These are phyloP conservation scores for Cercopithecus neglectus DNA, from an alignment of 2,797 vertebrate genomes.

Conservation along the genomic window DNA sequence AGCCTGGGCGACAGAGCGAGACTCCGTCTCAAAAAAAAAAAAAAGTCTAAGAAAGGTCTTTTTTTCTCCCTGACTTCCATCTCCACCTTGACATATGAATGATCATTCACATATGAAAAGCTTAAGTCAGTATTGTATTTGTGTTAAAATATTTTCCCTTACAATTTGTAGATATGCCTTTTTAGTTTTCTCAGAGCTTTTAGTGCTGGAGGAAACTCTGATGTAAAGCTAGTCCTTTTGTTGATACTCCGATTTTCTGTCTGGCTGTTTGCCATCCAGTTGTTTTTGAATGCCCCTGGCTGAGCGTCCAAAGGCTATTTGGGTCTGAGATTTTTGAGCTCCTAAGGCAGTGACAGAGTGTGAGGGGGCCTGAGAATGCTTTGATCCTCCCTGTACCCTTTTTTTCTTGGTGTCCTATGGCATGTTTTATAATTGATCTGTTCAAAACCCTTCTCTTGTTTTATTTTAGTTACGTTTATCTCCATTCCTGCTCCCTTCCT, in stretches of 20 bases:
- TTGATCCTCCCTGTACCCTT: background rate
- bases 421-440: background rate
- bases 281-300: background rate
- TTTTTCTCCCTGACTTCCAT: background rate
- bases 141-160: background rate
- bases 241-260: background rate
- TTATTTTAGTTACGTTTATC: background rate
- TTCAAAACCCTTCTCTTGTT: background rate
- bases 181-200: background rate
- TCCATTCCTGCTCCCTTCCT: background rate
- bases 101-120: background rate
- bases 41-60: background rate
- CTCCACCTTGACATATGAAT: background rate
- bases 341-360: background rate
- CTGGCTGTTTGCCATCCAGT: background rate
- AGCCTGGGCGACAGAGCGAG: too few species aligned
- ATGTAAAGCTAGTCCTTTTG: background rate
- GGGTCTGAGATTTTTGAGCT: background rate
- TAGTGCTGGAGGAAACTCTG: background rate
- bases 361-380: rapidly evolving
- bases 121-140: background rate
- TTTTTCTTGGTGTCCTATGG: background rate
- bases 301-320: background rate
- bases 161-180: background rate
- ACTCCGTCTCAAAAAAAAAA: too few species aligned